phyloP scores from a whole-genome alignment of 2,113 vertebrate genomes.

The Sceloporus undulatus region DNA sequence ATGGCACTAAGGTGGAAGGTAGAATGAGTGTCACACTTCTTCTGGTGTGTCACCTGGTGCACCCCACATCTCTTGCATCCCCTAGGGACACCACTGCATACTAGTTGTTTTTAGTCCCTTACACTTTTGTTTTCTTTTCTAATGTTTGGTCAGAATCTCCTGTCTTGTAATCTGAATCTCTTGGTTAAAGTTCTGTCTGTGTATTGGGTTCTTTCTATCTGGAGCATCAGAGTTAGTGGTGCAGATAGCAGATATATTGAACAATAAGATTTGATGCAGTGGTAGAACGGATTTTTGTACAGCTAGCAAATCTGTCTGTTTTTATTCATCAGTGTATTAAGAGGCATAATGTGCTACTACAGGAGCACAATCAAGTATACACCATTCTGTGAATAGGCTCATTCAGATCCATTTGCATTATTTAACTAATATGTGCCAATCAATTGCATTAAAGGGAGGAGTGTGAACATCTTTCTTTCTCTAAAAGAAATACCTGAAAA shows the following conservation, averaged over 20 bases:
- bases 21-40: too few relatives aligned
- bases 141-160: too few relatives aligned
- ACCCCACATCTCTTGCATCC: too few relatives aligned
- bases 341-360: neutral
- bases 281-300: neutral
- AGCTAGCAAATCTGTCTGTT: neutral
- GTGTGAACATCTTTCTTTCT: neutral
- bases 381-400: neutral
- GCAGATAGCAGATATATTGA: neutral
- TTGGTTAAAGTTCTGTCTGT: too few relatives aligned
- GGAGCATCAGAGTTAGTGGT: neutral
- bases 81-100: too few relatives aligned
- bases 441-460: neutral
- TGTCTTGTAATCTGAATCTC: too few relatives aligned
- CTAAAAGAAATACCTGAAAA: slow-evolving; percentile 2
- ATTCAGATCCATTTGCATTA: slow-evolving; percentile 1
- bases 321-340: neutral
- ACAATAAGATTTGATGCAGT: neutral
- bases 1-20: too few relatives aligned
- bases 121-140: too few relatives aligned
- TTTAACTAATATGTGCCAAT: neutral
- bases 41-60: too few relatives aligned
- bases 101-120: too few relatives aligned
- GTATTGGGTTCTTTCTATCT: too few relatives aligned
- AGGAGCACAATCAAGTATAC: neutral